Evolutionary conservation across 2,113 vertebrate genomes (phyloP), one percentile per base, ranked within the genome.

Genomic region (Rhinoderma darwinii): DNA sequence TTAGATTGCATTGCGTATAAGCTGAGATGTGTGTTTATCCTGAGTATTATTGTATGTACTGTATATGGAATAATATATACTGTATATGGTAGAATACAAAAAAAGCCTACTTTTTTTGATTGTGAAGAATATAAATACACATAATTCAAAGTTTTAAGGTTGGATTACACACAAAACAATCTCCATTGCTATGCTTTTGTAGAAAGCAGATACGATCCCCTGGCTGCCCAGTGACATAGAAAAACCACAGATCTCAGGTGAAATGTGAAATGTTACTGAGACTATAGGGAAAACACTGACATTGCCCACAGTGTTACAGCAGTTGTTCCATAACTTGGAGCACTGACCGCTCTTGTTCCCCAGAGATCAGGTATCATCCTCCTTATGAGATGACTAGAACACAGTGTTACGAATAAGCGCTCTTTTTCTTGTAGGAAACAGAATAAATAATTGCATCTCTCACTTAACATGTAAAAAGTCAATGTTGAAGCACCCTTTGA

Each of bases 191-290:
- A 20, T 30, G n/a, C 12, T 47, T 47, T 76, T 25, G 6, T 51
- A 77, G 20, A 50, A 32, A 77, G 30, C 14, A 14, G 75, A 30
- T 41, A 44, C 6, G 30, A 27, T 50, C 74, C 47, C 47, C 30
- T 51, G 1, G 47, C 75, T 51, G 25, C 75, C 14, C 27, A 76
- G 12, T 30, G n/a, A 51, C 32, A 32, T 30, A 51, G n/a, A 14
- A 77, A 77, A 77, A 77, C 44, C 44, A 77, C 44, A 32, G 25
- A 75, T n/a, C 5, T n/a, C n/a, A 27, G 43, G 73, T 44, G 27
- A 76, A 76, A 76, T 76, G n/a, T 20, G 18, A 77, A 51, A 51
- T 77, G 47, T 51, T 51, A 32, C 27, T 77, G 14, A 25, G 44
- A 56, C 76, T 30, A 35, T 4, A 11, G 47, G 76, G 76, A 78